Conservation (phyloP, 2,797 vertebrate species). For the Valencia hispanica region DNA sequence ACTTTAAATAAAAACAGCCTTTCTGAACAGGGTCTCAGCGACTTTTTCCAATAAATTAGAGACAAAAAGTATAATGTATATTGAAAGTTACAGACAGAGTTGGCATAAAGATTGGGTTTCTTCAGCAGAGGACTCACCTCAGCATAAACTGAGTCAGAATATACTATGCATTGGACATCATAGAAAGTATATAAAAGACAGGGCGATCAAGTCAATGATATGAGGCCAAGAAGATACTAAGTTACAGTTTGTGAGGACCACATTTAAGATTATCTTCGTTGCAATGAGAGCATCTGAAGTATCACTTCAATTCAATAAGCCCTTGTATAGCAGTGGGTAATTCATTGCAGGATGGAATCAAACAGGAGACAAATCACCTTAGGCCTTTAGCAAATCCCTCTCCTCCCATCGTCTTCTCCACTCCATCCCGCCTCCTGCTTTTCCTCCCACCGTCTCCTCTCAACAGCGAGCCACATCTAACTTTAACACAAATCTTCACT, state of each 20-base stretch:
- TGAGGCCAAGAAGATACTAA: conserved; percentile 24
- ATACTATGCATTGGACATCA: conserved; percentile 26
- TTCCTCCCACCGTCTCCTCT: conserved; percentile 7
- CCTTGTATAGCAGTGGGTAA: conserved; percentile 44
- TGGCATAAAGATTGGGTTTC: neutral
- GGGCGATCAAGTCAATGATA: conserved; percentile 34
- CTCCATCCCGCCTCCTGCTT: conserved; percentile 8
- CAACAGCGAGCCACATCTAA: conserved; percentile 51
- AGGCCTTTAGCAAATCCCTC: conserved; percentile 59
- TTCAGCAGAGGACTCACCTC: neutral
- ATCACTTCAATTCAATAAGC: conserved; percentile 67
- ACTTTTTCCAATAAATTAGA: neutral
- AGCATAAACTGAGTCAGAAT: conserved; percentile 1
- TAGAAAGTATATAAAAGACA: conserved; percentile 24
- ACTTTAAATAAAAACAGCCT: neutral
- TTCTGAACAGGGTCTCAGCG: neutral
- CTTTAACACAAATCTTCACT: conserved; percentile 69
- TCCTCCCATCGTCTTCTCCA: conserved; percentile 37
- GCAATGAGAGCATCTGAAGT: conserved; percentile 48
- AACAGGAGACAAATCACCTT: conserved; percentile 73
- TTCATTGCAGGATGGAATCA: conserved; percentile 71
- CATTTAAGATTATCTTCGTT: conserved; percentile 17
- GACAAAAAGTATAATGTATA: neutral
- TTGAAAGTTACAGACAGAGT: neutral
- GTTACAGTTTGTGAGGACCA: conserved; percentile 40